These are phyloP conservation scores for Diadegma fenestrale DNA, from an alignment of 2,888 invertebrate species.

Conservation along the genomic window DNA sequence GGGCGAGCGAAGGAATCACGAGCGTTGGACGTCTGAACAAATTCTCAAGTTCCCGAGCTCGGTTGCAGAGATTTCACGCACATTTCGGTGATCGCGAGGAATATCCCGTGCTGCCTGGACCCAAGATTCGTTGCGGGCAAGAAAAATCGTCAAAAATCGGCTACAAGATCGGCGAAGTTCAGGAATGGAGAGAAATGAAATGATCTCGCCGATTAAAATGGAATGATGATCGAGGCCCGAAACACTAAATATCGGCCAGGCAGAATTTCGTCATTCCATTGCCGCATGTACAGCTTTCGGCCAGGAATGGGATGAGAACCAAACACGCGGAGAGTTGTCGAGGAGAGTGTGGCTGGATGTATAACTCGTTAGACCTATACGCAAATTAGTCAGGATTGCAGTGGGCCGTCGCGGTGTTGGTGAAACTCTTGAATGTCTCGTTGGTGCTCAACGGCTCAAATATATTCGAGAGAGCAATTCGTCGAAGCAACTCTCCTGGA, in stretches of 20 bases:
- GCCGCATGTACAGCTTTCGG: background rate
- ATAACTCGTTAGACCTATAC: slow-evolving; percentile 46
- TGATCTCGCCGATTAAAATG: background rate
- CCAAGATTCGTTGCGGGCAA: background rate
- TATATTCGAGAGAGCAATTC: slow-evolving; percentile 57
- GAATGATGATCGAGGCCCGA: background rate
- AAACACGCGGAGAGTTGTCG: slow-evolving; percentile 6
- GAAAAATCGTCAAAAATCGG: background rate
- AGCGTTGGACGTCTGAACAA: background rate
- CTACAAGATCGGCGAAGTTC: background rate
- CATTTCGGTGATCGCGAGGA: background rate
- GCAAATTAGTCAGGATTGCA: slow-evolving; percentile 49
- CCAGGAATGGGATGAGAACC: background rate
- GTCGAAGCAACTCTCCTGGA: slow-evolving; percentile 42
- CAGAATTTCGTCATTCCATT: background rate
- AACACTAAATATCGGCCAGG: background rate
- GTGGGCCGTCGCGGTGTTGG: slow-evolving; percentile 10
- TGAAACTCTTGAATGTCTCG: slow-evolving; percentile 44
- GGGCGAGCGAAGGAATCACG: slow-evolving; percentile 24
- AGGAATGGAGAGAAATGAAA: no score
- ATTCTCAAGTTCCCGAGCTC: slow-evolving; percentile 11
- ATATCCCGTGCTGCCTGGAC: background rate
- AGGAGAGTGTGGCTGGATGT: slow-evolving; percentile 33
- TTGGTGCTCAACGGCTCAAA: slow-evolving; percentile 34
- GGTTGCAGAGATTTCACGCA: slow-evolving; percentile 1